Evolutionary conservation across 2,113 vertebrate species (phyloP), one percentile per base, ranked within the genome.

Genomic region (Oreochromis tanganicae): DNA sequence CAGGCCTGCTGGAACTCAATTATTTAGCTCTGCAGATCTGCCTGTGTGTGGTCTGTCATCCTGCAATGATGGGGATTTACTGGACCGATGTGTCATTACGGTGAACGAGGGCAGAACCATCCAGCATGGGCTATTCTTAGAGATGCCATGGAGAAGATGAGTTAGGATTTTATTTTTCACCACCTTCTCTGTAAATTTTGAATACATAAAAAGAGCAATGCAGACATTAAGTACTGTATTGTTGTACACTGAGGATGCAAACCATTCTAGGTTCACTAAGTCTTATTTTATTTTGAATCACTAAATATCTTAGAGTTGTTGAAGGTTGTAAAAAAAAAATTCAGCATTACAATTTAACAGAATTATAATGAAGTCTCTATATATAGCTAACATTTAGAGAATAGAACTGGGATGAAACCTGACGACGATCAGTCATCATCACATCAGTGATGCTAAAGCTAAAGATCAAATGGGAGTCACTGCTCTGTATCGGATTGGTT

Each of bases 1-100:
- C 87, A 89, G 84, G 71, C 66, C 83, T 73, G 80, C 81, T 90
- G 84, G 79, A 93, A 94, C 90, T 93, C 87, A 93, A 92, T 94
- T 93, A 95, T 92, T 89, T 52, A 90, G 85, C 85, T 34, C 56
- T 21, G 80, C 91, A 83, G 89, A 81, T 88, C 84, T 81, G 86
- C 32, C 43, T 78, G 46, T 52, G 48, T 85, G 79, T 19, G 89
- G 63, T 91, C 90, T 63, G 85, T 93, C 92, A 91, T 83, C 85
- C 88, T 57, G 79, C 83, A 48, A 73, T 80, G 86, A 87, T 89
- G 41, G 84, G 55, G 89, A 92, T 87, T 88, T 91, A 46, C 80
- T 5, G 5, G 87, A 59, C 81, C 78, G 61, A 85, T 7, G 80
- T 87, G 83, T 88, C 85, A 86, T 92, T 92, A 86, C n/a, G 4